Conservation (phyloP, 2,888 invertebrate genomes). For the Aphodius granarius region DNA sequence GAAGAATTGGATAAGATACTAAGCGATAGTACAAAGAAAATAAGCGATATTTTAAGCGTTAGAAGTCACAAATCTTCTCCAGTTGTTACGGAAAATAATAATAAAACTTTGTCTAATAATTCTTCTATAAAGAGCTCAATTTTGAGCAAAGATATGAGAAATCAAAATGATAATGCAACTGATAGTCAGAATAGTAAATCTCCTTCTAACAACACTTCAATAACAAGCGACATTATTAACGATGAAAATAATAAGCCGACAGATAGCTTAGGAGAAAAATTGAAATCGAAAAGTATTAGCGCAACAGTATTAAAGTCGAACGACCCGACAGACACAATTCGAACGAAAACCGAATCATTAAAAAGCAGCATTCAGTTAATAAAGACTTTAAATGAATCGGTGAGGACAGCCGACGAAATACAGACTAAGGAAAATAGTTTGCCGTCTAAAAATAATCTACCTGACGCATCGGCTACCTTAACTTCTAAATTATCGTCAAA, state of each 20-base stretch:
- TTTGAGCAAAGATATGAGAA: background rate
- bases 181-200: too few species aligned
- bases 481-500: conserved; percentile 21
- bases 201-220: too few species aligned
- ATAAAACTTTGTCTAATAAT: background rate
- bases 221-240: background rate
- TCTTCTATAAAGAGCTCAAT: background rate
- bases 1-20: too few species aligned
- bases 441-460: conserved; percentile 23
- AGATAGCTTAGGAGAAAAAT: background rate
- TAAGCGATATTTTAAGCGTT: background rate
- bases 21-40: background rate
- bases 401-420: conserved; percentile 17
- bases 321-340: conserved; percentile 8
- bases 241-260: background rate
- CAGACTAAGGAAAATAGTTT: background rate
- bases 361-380: conserved; percentile 2
- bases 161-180: background rate
- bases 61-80: background rate
- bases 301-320: conserved; percentile 7
- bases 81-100: background rate
- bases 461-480: conserved; percentile 24
- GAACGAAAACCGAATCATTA: conserved; percentile 10
- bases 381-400: conserved; percentile 25
- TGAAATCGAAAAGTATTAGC: conserved; percentile 8